Evolutionary conservation across 1,140 invertebrate species (phyloP), one percentile per base, ranked within the genome.

Genomic region (Drosophila tsacasi): DNA sequence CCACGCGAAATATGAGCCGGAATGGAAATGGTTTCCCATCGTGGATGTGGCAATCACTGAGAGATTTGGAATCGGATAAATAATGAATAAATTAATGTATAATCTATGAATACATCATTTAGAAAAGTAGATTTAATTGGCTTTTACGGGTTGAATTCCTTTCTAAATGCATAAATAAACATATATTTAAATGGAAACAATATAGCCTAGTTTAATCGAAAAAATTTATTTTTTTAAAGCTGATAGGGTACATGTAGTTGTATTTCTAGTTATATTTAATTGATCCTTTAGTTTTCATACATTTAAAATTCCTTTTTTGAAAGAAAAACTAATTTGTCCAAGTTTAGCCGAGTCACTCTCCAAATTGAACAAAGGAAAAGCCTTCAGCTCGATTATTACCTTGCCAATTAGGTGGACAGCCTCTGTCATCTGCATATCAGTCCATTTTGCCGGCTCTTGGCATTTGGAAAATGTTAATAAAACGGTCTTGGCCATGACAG

Each of bases 401-500:
- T 59, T 66, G 52, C 49, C 83, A 86, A 86, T 86, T 87, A 86
- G 79, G 66, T 23, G 65, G 69, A 64, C 47, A 61, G 39, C 25
- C 52, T 44, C 63, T 77, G 73, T 77, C 75, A 77, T 77, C 63
- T 49, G 44, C 23, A 76, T 76, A 58, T 77, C 57, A 50, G 57
- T 47, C 37, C 76, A 58, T 62, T 85, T 78, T 72, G 61, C 30
- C 67, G 47, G 61, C 78, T 79, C 71, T 63, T 76, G 82, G 71
- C 71, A 76, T 62, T 82, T 73, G 75, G 46, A 46, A 73, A 85
- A 86, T 71, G 79, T 73, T 75, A 67, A 75, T 74, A 71, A 81
- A 82, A 71, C 77, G 78, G 79, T 81, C 68, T 62, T 73, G 82
- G 67, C 80, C 78, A 81, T 83, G 82, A 61, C 80, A 75, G 77